A percentile compares a stretch with the other conserved stretches of the same genome.
Evolutionary conservation across 2,797 vertebrate genomes (phyloP).

Genomic region (Gambelia wislizenii): DNA sequence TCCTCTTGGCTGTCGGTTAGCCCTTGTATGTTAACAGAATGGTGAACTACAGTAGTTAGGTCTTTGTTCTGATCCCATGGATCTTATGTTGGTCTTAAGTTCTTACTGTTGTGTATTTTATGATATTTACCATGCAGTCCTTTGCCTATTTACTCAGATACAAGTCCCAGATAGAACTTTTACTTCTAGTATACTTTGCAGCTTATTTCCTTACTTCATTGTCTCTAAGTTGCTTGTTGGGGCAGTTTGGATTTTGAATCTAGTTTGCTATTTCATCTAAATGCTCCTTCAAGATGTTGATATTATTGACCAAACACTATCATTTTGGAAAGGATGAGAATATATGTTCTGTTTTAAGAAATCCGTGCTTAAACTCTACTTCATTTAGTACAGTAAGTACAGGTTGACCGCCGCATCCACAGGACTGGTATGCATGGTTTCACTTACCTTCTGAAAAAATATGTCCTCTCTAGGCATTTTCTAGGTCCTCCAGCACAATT

Average conservation of each 20-base stretch:
- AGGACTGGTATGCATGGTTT: no score
- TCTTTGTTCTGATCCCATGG: no score
- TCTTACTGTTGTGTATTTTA: neutral
- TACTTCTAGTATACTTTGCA: neutral
- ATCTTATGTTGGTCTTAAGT: neutral
- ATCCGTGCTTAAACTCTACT: neutral
- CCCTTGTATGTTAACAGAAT: no score
- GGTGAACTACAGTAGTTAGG: no score
- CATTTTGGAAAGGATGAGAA: neutral
- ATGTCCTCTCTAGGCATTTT: no score
- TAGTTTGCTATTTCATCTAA: neutral
- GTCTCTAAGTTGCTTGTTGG: neutral
- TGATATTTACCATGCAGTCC: neutral
- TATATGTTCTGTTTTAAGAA: conserved; percentile 6
- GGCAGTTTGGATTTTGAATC: neutral
- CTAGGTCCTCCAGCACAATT: no score
- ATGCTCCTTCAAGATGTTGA: neutral
- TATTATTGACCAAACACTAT: neutral
- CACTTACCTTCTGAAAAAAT: no score
- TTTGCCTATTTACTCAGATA: neutral
- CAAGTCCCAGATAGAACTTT: neutral
- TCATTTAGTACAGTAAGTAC: no score
- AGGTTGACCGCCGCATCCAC: no score
- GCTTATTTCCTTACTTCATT: neutral
- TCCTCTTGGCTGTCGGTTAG: no score